Conservation (phyloP, 2,113 vertebrate species). For the Psilopogon haemacephalus region DNA sequence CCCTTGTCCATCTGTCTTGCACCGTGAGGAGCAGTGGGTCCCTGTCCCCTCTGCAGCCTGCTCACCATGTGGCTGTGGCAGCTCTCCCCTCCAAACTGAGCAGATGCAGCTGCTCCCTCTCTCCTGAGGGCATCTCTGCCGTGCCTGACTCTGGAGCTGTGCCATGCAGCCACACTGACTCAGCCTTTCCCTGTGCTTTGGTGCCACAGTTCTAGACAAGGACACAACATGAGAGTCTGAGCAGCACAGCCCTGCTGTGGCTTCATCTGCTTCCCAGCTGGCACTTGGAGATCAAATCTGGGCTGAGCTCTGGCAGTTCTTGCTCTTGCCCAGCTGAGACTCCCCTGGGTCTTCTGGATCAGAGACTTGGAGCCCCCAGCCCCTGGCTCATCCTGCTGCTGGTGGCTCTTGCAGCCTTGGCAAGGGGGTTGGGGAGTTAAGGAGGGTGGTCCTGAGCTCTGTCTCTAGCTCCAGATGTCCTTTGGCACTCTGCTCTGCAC, state of each 20-base stretch:
- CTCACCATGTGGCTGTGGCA: background rate
- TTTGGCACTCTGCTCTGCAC: constrained; percentile 8
- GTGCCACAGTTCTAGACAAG: background rate
- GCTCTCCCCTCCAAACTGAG: background rate
- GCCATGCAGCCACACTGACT: background rate
- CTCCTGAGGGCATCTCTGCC: background rate
- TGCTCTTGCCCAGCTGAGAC: background rate
- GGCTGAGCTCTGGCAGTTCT: background rate
- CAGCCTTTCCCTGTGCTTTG: background rate
- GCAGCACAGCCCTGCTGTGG: background rate
- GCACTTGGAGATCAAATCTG: background rate
- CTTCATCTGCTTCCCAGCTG: background rate
- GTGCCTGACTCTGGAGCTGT: background rate
- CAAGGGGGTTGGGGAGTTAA: background rate
- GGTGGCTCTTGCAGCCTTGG: background rate
- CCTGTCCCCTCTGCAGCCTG: background rate
- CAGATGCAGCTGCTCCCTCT: background rate
- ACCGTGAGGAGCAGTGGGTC: background rate
- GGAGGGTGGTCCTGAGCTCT: background rate
- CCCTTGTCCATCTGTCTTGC: background rate
- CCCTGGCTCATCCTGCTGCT: background rate
- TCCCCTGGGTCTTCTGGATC: background rate
- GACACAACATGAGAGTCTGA: rapidly evolving
- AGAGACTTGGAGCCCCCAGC: background rate
- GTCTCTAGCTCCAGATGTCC: background rate